Percentiles rank a stretch among this genome's conserved stretches.
Conservation (phyloP, 2,113 vertebrate species). For the Penelope pileata region DNA sequence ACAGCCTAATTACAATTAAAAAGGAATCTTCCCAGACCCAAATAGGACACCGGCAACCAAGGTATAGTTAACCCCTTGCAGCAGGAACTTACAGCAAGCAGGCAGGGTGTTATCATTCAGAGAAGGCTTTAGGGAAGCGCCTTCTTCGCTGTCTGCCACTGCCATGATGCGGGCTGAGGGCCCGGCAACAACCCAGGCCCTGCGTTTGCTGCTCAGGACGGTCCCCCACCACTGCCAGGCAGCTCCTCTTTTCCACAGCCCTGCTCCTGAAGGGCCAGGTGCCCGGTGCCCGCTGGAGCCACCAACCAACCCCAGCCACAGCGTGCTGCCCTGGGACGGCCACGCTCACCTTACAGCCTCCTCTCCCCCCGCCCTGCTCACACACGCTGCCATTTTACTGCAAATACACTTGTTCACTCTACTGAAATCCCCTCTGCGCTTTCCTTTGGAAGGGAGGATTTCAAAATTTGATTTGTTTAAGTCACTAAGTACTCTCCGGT, state of each 20-base stretch:
- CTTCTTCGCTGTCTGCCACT: not conserved
- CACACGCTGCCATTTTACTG: not conserved
- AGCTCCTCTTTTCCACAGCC: not conserved
- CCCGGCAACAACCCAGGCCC: accelerated
- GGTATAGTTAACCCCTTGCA: not conserved
- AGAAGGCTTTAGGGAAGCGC: not conserved
- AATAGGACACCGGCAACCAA: not conserved
- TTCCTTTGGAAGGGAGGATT: conserved; percentile 32
- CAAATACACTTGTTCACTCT: not conserved
- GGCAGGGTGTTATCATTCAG: not conserved
- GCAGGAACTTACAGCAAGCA: not conserved
- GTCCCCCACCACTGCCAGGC: not conserved
- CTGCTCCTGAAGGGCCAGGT: accelerated
- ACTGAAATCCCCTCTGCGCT: not conserved
- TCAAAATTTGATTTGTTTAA: conserved; percentile 61
- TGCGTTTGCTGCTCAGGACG: accelerated
- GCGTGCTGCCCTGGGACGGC: accelerated
- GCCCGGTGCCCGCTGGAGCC: not conserved
- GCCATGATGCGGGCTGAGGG: not conserved
- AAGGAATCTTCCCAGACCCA: conserved; percentile 41
- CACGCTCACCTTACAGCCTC: not conserved
- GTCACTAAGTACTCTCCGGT: conserved; percentile 12
- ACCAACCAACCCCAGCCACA: accelerated
- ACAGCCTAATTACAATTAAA: conserved; percentile 61
- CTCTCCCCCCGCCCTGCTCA: accelerated